These are phyloP conservation scores for Hiodon alosoides DNA, from an alignment of 2,113 vertebrate genomes.

Conservation along the genomic window DNA sequence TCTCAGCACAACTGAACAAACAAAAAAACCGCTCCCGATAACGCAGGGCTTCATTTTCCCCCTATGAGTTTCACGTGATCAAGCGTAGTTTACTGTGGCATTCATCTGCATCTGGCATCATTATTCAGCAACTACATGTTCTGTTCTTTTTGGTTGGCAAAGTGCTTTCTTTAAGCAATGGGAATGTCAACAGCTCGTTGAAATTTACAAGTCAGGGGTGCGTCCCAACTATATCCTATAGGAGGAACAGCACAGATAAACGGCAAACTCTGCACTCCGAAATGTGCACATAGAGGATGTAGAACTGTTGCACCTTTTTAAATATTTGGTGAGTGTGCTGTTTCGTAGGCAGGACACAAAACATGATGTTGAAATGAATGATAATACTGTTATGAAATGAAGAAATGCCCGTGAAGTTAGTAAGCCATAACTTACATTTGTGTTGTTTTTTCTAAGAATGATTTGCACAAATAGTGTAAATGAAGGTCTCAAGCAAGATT, in stretches of 20 bases:
- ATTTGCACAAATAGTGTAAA: neutral
- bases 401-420: neutral
- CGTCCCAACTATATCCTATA: no score
- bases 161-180: neutral
- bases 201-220: no score
- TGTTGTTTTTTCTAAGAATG: no score
- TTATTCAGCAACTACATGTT: neutral
- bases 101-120: no score
- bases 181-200: neutral
- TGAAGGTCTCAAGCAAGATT: neutral
- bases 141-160: neutral
- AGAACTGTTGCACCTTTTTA: neutral
- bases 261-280: no score
- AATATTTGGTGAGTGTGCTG: no score
- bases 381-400: neutral
- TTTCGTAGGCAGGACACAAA: neutral
- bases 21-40: neutral
- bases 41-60: neutral
- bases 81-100: neutral
- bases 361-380: neutral
- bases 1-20: neutral
- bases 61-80: neutral
- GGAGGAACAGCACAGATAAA: no score
- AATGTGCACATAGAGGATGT: neutral
- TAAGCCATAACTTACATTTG: neutral